Percentiles rank a stretch among this genome's conserved stretches.
Conservation (phyloP, 2,797 vertebrate genomes). For the Crenuchus spilurus region DNA sequence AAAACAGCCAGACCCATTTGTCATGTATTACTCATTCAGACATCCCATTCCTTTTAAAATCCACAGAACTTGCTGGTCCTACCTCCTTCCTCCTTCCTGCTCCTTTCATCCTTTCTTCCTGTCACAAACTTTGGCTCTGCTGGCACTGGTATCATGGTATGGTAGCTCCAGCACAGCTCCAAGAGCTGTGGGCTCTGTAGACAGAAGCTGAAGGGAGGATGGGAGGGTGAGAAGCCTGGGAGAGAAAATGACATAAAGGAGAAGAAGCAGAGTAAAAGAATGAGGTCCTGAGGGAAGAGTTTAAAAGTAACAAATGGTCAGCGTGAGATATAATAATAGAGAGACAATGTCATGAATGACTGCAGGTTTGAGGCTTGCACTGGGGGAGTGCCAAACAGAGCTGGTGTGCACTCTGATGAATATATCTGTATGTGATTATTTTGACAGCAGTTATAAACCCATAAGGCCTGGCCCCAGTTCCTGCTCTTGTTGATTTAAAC, state of each 20-base stretch:
- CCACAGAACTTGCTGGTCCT: conserved; percentile 24
- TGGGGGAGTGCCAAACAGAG: conserved; percentile 40
- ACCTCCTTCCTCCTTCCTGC: conserved; percentile 9
- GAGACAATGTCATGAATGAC: conserved; percentile 36
- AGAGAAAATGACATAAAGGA: conserved; percentile 1
- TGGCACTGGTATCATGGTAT: conserved; percentile 17
- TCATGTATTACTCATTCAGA: conserved; percentile 64
- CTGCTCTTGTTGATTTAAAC: conserved; percentile 72
- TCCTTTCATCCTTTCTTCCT: conserved; percentile 14
- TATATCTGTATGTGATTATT: conserved; percentile 75
- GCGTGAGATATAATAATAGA: neutral
- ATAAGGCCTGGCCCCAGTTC: conserved; percentile 68
- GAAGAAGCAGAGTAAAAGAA: neutral
- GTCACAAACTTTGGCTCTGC: conserved; percentile 10
- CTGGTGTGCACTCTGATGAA: conserved; percentile 63
- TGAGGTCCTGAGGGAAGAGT: neutral
- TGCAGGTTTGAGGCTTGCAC: conserved; percentile 24
- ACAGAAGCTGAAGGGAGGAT: conserved; percentile 5
- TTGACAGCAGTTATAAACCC: conserved; percentile 73
- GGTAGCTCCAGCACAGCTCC: neutral
- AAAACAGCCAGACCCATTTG: conserved; percentile 61
- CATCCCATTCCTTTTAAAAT: conserved; percentile 68
- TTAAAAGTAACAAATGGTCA: neutral
- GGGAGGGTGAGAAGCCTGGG: neutral
- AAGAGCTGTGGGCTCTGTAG: neutral